Percentiles rank a stretch among this genome's conserved stretches.
These are phyloP conservation scores for Cryptotermes secundus DNA, from an alignment of 1,140 invertebrate species.

Conservation along the genomic window DNA sequence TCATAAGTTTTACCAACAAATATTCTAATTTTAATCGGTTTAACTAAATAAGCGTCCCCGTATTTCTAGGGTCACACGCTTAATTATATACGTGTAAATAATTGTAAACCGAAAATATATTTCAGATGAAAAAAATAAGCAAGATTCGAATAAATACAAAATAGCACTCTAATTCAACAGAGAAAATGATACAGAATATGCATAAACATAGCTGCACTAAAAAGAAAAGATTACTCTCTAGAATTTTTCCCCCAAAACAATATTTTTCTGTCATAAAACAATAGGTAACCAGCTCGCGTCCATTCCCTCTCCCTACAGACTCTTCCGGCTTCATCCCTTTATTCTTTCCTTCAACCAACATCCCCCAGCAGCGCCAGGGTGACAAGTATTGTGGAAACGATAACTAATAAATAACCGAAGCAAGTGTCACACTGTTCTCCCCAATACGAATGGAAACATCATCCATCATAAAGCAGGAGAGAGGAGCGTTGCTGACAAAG, in stretches of 20 bases:
- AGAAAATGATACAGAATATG: neutral
- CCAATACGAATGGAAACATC: constrained; percentile 35
- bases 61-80: too few species aligned
- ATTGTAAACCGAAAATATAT: neutral
- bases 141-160: neutral
- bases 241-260: constrained; percentile 1
- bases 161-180: neutral
- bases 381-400: constrained; percentile 35
- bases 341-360: neutral
- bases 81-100: too few species aligned
- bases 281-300: constrained; percentile 28
- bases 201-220: neutral
- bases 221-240: neutral
- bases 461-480: constrained; percentile 28
- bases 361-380: neutral
- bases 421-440: constrained; percentile 23
- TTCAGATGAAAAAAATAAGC: neutral
- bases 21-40: too few species aligned
- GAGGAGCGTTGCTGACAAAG: neutral
- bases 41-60: too few species aligned
- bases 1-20: neutral
- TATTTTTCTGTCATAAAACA: constrained; percentile 33
- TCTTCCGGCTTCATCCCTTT: constrained; percentile 19
- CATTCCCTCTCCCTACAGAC: neutral
- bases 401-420: constrained; percentile 35